These are phyloP conservation scores for Pycnonotus jocosus DNA, from an alignment of 2,113 vertebrate species.

Conservation along the genomic window DNA sequence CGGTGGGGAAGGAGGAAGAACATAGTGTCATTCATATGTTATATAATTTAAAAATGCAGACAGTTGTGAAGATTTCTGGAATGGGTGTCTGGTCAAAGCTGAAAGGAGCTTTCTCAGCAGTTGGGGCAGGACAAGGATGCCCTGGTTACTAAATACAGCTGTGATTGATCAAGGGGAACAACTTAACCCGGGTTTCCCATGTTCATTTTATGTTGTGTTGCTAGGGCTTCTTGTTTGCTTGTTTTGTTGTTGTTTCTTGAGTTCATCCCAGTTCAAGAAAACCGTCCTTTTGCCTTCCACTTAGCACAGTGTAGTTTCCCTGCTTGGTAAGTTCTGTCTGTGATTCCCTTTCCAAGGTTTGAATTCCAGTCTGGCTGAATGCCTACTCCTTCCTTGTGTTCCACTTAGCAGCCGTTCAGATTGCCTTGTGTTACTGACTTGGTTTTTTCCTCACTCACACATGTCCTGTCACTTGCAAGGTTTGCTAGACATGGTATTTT, in stretches of 20 bases:
- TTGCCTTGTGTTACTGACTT: not conserved
- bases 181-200: not conserved
- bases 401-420: not conserved
- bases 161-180: not conserved
- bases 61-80: not conserved
- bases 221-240: not conserved
- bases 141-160: not conserved
- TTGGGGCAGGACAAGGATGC: not conserved
- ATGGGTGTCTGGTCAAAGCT: not conserved
- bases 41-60: not conserved
- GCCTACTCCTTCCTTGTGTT: not conserved
- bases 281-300: not conserved
- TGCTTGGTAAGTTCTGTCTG: not conserved
- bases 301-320: not conserved
- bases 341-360: not conserved
- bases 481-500: not conserved
- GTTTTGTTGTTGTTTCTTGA: not conserved
- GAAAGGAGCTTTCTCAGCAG: not conserved
- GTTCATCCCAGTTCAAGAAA: slow-evolving; percentile 15
- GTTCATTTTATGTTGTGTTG: not conserved
- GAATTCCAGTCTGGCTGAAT: not conserved
- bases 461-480: not conserved
- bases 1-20: not conserved
- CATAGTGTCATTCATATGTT: not conserved
- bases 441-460: not conserved